Base-by-base conservation (phyloP, 2,888 invertebrate genomes). In the Drosophila fulvimacula region DNA sequence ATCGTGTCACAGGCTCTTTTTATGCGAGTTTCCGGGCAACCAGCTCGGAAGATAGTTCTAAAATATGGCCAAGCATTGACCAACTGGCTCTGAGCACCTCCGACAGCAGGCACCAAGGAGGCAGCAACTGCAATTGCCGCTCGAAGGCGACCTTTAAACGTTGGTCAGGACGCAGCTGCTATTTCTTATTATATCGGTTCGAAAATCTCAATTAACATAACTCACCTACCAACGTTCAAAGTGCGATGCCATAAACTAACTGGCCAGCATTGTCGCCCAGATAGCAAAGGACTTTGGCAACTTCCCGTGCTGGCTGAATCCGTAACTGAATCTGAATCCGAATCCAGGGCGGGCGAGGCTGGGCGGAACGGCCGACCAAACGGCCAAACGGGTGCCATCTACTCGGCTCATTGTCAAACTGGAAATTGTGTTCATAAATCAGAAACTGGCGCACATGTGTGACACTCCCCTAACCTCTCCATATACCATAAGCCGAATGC, bases 361-460 rank as follows among this genome's bases (percentile, higher is more conserved):
- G 21, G 42, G 3, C 42, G 13, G 21, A 2, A 11, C 13, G 21
- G 2, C 42, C 5, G 41, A 11, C 30, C 17, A 5, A 10, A 21
- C 24, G 39, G 34, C 49, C 24, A 30, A 9, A 17, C 30, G 60
- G 59, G 17, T 27, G 51, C 46, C 63, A 62, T 55, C 49, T 52
- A 71, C 68, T 70, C 68, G 75, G 67, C 79, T 80, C 79, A 86
- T 82, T 85, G 85, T 86, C 85, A 85, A 78, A 77, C 73, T 84
- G 85, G 84, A 85, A 85, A 86, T 85, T 84, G 83, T 86, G 86
- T 85, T 86, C 86, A 85, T 85, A 85, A 85, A 85, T 85, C 85
- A 85, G 82, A 83, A 84, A 81, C 79, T 83, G 86, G 82, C 86
- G 81, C 82, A 82, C 80, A 80, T 84, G 85, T 83, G 84, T 82